These are phyloP conservation scores for Dromococcyx pavoninus DNA, from an alignment of 2,797 vertebrate genomes.

Conservation along the genomic window DNA sequence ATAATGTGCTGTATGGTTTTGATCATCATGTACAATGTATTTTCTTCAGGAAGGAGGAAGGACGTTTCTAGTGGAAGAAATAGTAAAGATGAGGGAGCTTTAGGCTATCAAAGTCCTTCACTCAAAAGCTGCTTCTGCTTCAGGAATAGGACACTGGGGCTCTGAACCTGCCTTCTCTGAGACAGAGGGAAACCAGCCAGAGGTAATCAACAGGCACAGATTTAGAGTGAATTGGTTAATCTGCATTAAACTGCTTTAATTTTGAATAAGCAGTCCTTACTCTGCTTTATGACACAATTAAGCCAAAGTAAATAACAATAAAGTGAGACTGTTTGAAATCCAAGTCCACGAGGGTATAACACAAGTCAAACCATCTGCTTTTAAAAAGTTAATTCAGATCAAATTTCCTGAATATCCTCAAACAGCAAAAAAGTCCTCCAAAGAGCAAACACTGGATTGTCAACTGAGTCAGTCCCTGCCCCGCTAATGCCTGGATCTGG, in stretches of 20 bases:
- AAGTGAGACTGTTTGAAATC: neutral
- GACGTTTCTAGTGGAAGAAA: neutral
- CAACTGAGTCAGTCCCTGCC: neutral
- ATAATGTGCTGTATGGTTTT: neutral
- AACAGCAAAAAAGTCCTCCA: accelerated
- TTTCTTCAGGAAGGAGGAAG: neutral
- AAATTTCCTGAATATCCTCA: neutral
- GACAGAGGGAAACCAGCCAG: accelerated
- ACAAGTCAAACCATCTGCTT: accelerated
- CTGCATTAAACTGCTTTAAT: neutral
- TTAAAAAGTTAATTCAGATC: neutral
- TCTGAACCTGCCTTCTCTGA: neutral
- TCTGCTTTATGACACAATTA: neutral
- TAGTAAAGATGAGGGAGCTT: neutral
- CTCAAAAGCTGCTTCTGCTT: neutral
- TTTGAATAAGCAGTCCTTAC: neutral
- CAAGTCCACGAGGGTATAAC: neutral
- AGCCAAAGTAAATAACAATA: neutral
- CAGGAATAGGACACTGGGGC: neutral
- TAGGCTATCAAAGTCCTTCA: neutral
- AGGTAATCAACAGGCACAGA: neutral
- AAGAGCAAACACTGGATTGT: neutral
- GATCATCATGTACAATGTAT: accelerated
- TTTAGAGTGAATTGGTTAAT: neutral
- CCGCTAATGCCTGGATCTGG: neutral